phyloP scores from a whole-genome alignment of 2,888 invertebrate genomes.

The Antheraea assamensis region DNA sequence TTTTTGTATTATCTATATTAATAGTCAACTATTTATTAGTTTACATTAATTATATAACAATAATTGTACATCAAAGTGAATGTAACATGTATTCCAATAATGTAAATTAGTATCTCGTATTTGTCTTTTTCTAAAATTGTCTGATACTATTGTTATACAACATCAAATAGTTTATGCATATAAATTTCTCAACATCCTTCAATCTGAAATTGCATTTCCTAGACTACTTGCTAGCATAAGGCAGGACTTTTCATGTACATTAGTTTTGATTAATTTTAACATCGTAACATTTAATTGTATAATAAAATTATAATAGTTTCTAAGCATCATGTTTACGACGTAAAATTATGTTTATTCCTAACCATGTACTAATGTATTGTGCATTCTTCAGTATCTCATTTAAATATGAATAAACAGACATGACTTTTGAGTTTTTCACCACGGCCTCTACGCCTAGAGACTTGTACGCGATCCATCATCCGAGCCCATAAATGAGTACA shows the following conservation, averaged over 20 bases:
- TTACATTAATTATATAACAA: too few species aligned
- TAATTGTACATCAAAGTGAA: too few species aligned
- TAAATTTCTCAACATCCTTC: background rate
- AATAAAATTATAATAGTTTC: background rate
- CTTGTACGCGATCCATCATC: background rate
- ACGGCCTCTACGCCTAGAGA: background rate
- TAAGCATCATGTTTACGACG: background rate
- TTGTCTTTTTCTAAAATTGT: too few species aligned
- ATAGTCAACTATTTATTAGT: too few species aligned
- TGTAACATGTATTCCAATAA: too few species aligned
- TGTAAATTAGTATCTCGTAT: too few species aligned
- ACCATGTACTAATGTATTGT: background rate
- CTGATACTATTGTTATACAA: background rate
- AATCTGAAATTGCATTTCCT: background rate
- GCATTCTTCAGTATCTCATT: background rate
- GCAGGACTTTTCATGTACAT: background rate
- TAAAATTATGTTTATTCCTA: constrained; percentile 4
- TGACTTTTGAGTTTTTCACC: background rate
- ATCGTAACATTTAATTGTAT: background rate
- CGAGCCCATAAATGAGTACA: background rate
- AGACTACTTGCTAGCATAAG: background rate
- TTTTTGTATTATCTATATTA: too few species aligned
- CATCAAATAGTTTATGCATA: background rate
- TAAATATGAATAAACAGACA: background rate
- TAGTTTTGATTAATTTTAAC: background rate